Conservation (phyloP, 2,797 vertebrate species). For the Eupleurogrammus muticus region DNA sequence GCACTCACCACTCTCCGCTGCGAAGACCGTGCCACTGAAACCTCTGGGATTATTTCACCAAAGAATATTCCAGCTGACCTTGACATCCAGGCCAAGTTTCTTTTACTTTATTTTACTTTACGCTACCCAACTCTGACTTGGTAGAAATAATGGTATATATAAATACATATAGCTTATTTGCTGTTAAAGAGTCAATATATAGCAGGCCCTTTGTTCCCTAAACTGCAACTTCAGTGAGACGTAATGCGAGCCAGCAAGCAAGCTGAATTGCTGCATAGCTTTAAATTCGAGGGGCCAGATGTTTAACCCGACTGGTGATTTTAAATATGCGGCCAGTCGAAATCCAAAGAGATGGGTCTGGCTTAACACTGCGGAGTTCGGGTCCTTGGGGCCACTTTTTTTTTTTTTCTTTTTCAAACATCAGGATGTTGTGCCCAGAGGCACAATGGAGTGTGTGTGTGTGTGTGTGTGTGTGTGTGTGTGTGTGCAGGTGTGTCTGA, state of each 20-base stretch:
- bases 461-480: conserved; percentile 34
- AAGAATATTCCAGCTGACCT: conserved; percentile 67
- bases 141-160: not conserved
- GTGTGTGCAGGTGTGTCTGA: conserved; percentile 16
- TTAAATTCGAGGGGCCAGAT: conserved; percentile 66
- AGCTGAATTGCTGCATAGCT: conserved; percentile 50
- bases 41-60: conserved; percentile 62
- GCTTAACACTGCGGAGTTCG: conserved; percentile 57
- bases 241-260: conserved; percentile 41
- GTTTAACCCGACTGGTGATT: conserved; percentile 69
- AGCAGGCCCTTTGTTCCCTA: conserved; percentile 42
- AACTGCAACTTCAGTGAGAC: conserved; percentile 29
- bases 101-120: conserved; percentile 38
- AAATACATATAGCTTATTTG: no score
- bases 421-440: conserved; percentile 68
- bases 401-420: conserved; percentile 62
- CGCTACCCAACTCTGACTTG: conserved; percentile 27
- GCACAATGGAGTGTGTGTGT: conserved; percentile 33
- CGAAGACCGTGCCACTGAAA: conserved; percentile 57
- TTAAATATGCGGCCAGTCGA: conserved; percentile 71
- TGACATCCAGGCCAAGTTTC: conserved; percentile 60
- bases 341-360: conserved; percentile 68
- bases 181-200: conserved; percentile 35
- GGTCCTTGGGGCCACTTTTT: conserved; percentile 68
- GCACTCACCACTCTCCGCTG: conserved; percentile 55